Base-by-base conservation (phyloP, 2,113 vertebrate genomes). In the Ochotona princeps region DNA sequence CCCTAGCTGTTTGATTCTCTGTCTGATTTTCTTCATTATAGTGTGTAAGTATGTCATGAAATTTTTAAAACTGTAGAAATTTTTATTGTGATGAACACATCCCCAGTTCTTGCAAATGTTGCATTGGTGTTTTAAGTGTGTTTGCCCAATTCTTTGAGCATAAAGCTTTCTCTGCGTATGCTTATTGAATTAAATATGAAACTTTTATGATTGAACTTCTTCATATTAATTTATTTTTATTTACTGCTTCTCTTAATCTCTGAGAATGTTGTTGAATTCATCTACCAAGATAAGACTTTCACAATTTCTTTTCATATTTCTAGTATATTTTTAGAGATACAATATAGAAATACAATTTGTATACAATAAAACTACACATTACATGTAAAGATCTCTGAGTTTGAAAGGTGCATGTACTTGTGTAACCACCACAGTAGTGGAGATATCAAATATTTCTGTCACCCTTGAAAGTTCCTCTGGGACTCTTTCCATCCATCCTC, bases 191-290 rank as follows among this genome's bases (percentile, higher is more conserved):
- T 69, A 47, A 79, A 79, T 81, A n/a, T 80, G 18, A 78, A 63
- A 18, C 8, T n/a, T 92, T 72, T 70, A 49, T 90, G 83, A 73
- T 82, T 83, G 26, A 80, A 0, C 87, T 25, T 83, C 90, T 83
- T 18, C 38, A 30, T 66, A 51, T 82, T 95, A 51, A 44, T 72
- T 81, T 92, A 66, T 94, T 57, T 87, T 81, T 88, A 49, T 7
- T 93, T 73, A 20, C 80, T 79, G 54, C 44, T 61, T 79, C 61
- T 70, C 32, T 84, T 93, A 47, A 57, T 89, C 81, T 88, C 61
- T 88, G 35, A 92, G 28, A 79, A 9, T 60, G 8, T 87, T 90
- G 51, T 61, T 94, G 65, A 93, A 95, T 32, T 87, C n/a, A 89
- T 18, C 54, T 13, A 76, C 61, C 26, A 93, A 72, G n/a, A 54